These are phyloP conservation scores for Arrhamphus sclerolepis DNA, from an alignment of 2,797 vertebrate species.

Conservation along the genomic window DNA sequence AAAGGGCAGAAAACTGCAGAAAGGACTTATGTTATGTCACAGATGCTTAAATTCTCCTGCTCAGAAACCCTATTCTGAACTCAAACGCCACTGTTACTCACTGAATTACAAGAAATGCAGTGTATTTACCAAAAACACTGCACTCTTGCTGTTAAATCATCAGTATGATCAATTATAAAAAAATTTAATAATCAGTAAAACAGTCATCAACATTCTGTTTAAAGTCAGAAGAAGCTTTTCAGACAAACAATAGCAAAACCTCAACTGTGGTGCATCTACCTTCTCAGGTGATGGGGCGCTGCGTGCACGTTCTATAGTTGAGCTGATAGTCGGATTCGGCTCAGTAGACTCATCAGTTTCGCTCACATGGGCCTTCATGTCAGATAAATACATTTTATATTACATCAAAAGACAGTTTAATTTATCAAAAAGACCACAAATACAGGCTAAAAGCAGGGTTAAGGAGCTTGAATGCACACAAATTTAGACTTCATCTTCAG, in stretches of 20 bases:
- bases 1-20: too few species aligned
- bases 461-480: background rate
- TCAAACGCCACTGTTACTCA: too few species aligned
- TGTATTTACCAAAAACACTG: too few species aligned
- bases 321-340: conserved; percentile 37
- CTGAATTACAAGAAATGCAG: too few species aligned
- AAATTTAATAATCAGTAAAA: background rate
- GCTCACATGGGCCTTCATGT: conserved; percentile 63
- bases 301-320: conserved; percentile 40
- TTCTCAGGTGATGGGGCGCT: conserved; percentile 63
- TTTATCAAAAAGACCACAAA: background rate
- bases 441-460: background rate
- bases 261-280: conserved; percentile 46
- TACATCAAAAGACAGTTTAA: background rate
- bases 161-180: background rate
- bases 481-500: background rate
- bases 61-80: too few species aligned
- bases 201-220: too few species aligned
- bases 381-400: conserved; percentile 8
- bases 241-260: background rate
- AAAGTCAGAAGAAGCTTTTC: too few species aligned
- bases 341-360: conserved; percentile 63
- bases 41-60: too few species aligned
- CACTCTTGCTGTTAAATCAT: background rate
- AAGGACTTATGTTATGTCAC: too few species aligned